Base-by-base conservation (phyloP, 2,113 vertebrate genomes). In the Ammodytes marinus region DNA sequence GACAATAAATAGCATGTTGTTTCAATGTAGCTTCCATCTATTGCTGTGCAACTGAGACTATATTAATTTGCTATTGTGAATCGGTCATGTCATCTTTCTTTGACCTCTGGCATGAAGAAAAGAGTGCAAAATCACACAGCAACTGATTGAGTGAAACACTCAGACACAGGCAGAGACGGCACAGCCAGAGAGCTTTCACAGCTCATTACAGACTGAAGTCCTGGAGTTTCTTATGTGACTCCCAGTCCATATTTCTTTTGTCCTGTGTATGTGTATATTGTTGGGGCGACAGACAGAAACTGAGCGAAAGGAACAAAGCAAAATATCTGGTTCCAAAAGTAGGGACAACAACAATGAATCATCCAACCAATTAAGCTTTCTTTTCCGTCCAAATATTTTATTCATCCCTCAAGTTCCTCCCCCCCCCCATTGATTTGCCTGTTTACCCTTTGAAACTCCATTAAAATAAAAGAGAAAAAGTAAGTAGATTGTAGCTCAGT, bases 131-230 rank as follows among this genome's bases (percentile, higher is more conserved):
- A 42, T 66, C 74, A 76, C 43, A 69, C 39, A 83, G 67, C 5
- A 1, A 49, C 42, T 83, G 77, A 85, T 74, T 83, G 68, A 86
- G 67, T 86, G 74, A 71, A 86, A 85, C 57, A 6, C n/a, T 86
- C 66, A 69, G 54, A 66, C 73, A 52, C 46, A 64, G 43, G 40
- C 69, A 39, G 64, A 80, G 27, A 54, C 46, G 3, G 40, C 72
- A 72, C 71, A 83, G 86, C n/a, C 61, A 77, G 74, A 67, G 68
- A 88, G 65, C 77, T 82, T 86, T 86, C 82, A 87, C 67, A 80
- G 80, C 82, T 90, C 86, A 77, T 90, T 84, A 90, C 79, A 80
- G 61, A 40, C 71, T 39, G 63, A 73, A 79, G 74, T 85, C 82
- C 54, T 67, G 59, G 42, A 80, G 67, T 80, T 78, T 67, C 82